Percentiles rank a stretch among this genome's conserved stretches.
These are phyloP conservation scores for Steromphala cineraria DNA, from an alignment of 2,888 invertebrate genomes.

Conservation along the genomic window DNA sequence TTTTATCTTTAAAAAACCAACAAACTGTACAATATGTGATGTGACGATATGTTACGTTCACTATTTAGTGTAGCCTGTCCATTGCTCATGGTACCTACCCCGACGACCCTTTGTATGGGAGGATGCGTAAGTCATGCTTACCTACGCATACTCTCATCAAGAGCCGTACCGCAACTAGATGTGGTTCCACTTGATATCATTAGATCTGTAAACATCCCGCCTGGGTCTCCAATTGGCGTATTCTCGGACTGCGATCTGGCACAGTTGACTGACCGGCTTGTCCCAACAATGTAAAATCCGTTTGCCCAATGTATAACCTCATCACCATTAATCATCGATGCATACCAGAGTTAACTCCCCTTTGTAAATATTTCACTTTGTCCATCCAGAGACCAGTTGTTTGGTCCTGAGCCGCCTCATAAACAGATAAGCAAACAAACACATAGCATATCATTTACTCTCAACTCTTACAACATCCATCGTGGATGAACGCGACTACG, in stretches of 20 bases:
- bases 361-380: conserved; percentile 12
- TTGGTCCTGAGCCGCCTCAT: no score
- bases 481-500: no score
- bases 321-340: background rate
- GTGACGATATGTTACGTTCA: conserved; percentile 13
- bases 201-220: background rate
- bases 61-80: conserved; percentile 6
- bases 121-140: background rate
- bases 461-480: no score
- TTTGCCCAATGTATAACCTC: background rate
- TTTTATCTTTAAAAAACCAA: background rate
- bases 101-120: background rate
- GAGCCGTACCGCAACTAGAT: background rate
- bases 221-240: background rate
- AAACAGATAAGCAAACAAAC: no score
- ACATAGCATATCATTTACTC: no score
- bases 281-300: background rate
- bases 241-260: no score
- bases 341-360: background rate
- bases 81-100: background rate
- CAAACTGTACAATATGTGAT: conserved; percentile 9
- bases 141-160: background rate
- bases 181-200: background rate
- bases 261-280: no score
- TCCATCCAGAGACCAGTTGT: no score